Percentiles rank a stretch among this genome's conserved stretches.
These are phyloP conservation scores for Tadarida brasiliensis DNA, from an alignment of 2,797 vertebrate species.

Conservation along the genomic window DNA sequence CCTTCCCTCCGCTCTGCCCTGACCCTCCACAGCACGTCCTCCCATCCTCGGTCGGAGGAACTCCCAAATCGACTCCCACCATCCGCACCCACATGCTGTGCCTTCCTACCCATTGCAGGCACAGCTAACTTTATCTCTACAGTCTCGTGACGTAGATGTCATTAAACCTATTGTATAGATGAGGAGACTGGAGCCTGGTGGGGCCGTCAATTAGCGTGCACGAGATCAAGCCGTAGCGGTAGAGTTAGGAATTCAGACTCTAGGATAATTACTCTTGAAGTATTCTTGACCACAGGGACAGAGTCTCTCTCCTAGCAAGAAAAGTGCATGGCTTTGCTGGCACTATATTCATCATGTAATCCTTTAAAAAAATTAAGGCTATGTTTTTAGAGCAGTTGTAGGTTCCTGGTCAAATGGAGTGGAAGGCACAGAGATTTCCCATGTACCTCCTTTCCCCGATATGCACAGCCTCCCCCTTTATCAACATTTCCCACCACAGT, in stretches of 20 bases:
- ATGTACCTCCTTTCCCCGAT: no score
- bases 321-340: background rate
- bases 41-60: background rate
- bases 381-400: background rate
- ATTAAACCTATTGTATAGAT: background rate
- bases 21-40: background rate
- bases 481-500: background rate
- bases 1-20: no score
- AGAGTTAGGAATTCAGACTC: background rate
- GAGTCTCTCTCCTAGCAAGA: background rate
- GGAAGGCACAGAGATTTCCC: background rate
- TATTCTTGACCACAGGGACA: background rate
- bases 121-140: background rate
- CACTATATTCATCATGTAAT: background rate
- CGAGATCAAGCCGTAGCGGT: background rate
- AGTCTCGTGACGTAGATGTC: background rate
- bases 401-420: background rate
- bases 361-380: background rate
- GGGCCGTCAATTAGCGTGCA: background rate
- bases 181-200: background rate
- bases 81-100: background rate
- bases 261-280: background rate
- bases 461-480: background rate
- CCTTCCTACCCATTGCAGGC: background rate
- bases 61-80: background rate